phyloP scores from a whole-genome alignment of 2,888 invertebrate genomes.

The Marronus borbonicus region DNA sequence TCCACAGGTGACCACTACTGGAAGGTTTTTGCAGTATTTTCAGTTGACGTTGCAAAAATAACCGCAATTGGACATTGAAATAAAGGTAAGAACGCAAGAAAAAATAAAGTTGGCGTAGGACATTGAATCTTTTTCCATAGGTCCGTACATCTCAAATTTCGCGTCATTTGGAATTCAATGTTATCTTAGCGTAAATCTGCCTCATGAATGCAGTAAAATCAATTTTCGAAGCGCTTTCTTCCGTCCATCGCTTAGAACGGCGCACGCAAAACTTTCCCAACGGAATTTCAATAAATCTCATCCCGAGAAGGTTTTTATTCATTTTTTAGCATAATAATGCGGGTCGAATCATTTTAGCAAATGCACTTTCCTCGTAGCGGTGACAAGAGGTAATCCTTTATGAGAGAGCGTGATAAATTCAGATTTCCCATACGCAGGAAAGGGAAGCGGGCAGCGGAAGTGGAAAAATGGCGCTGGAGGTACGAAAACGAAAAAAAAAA shows the following conservation, averaged over 20 bases:
- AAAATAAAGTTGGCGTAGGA: too few species aligned
- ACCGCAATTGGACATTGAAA: too few species aligned
- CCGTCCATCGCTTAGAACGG: not conserved
- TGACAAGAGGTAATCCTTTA: slow-evolving; percentile 53
- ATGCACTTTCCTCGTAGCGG: slow-evolving; percentile 54
- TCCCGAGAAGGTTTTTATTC: slow-evolving; percentile 40
- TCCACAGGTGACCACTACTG: too few species aligned
- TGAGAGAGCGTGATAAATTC: slow-evolving; percentile 51
- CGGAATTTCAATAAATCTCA: slow-evolving; percentile 37
- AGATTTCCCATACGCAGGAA: slow-evolving; percentile 47
- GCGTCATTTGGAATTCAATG: not conserved
- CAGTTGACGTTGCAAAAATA: too few species aligned
- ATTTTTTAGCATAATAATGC: slow-evolving; percentile 49
- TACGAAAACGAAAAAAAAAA: slow-evolving; percentile 14
- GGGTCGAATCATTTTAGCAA: slow-evolving; percentile 50
- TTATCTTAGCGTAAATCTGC: not conserved
- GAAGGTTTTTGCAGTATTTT: too few species aligned
- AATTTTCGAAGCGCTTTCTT: not conserved
- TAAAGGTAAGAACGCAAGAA: too few species aligned
- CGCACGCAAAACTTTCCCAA: not conserved
- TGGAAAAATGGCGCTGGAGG: not conserved
- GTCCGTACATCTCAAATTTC: too few species aligned
- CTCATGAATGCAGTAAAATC: not conserved
- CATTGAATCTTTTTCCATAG: too few species aligned
- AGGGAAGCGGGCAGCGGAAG: not conserved